phyloP scores from a whole-genome alignment of 2,888 invertebrate genomes.

The Ypsolopha sequella region DNA sequence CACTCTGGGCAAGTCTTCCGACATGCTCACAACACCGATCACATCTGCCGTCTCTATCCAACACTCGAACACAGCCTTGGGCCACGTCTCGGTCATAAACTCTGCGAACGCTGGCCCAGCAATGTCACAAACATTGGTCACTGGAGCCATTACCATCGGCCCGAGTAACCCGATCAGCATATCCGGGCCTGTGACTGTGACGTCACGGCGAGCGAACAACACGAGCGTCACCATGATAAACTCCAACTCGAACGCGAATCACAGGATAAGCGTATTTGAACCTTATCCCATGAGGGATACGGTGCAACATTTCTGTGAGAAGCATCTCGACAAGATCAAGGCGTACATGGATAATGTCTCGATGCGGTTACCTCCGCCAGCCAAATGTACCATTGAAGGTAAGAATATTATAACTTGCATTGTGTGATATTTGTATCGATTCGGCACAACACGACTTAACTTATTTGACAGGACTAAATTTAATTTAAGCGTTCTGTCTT shows the following conservation, averaged over 20 bases:
- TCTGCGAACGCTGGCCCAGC: conserved; percentile 5
- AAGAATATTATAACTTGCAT: conserved; percentile 18
- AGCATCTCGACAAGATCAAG: conserved; percentile 92
- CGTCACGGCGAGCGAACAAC: conserved; percentile 75
- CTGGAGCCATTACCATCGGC: conserved; percentile 11
- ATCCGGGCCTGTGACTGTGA: conserved; percentile 74
- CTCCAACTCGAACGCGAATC: conserved; percentile 23
- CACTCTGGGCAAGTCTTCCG: conserved; percentile 45
- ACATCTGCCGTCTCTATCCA: conserved; percentile 47
- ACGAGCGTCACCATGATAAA: conserved; percentile 84
- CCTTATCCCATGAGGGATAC: conserved; percentile 93
- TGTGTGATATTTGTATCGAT: no score
- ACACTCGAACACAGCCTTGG: conserved; percentile 47
- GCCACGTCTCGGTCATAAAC: conserved; percentile 37
- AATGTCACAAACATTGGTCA: conserved; percentile 14
- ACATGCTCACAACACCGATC: conserved; percentile 32
- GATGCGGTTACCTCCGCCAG: conserved; percentile 88
- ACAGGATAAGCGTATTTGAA: conserved; percentile 83
- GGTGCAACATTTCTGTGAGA: conserved; percentile 96
- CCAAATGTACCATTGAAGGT: conserved; percentile 95
- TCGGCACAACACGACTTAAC: no score
- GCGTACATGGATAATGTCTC: conserved; percentile 91
- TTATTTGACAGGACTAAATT: no score
- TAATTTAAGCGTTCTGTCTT: no score
- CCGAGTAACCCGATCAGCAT: conserved; percentile 51